phyloP scores from a whole-genome alignment of 2,113 vertebrate genomes.

The Ochotona princeps region DNA sequence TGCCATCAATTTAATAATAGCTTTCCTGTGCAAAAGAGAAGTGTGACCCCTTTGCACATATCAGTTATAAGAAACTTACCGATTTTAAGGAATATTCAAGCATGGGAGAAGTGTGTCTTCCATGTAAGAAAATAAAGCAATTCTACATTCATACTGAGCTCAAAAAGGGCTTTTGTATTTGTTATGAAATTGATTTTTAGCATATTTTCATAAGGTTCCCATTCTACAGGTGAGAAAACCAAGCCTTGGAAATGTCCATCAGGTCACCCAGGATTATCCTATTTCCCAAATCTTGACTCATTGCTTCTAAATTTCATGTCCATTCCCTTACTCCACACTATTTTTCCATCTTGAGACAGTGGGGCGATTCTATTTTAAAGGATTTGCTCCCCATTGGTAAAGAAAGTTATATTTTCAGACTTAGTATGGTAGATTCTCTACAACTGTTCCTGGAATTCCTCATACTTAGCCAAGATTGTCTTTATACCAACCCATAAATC shows the following conservation, averaged over 20 bases:
- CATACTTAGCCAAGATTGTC: neutral
- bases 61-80: conserved; percentile 26
- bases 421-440: neutral
- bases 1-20: conserved; percentile 63
- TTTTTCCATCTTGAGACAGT: neutral
- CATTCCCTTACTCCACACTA: neutral
- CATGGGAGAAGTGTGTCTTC: neutral
- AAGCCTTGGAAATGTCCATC: neutral
- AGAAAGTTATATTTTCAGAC: neutral
- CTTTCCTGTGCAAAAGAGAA: conserved; percentile 45
- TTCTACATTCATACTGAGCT: neutral
- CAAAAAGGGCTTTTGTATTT: neutral
- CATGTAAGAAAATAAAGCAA: neutral
- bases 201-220: neutral
- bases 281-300: neutral
- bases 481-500: neutral
- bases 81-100: conserved; percentile 35
- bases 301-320: neutral
- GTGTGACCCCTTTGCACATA: neutral
- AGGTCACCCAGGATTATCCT: neutral
- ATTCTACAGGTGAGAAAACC: neutral
- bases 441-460: conserved; percentile 5
- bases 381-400: neutral
- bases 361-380: neutral
- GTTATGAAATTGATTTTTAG: conserved; percentile 27